phyloP scores from a whole-genome alignment of 2,113 vertebrate genomes.

The Notechis scutatus region DNA sequence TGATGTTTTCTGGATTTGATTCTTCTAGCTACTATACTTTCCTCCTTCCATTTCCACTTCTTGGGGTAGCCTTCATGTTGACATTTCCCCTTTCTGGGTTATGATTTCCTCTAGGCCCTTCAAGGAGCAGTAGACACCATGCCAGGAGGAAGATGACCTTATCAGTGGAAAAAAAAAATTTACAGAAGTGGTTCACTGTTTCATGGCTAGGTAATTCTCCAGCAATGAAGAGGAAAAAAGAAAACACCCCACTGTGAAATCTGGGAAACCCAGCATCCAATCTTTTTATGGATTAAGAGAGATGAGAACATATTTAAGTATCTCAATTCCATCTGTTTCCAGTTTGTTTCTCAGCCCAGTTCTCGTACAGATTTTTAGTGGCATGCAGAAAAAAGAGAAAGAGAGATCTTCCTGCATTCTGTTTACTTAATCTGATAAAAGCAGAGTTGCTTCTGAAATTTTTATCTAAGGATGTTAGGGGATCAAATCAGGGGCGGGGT shows the following conservation, averaged over 20 bases:
- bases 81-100: background rate
- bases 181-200: background rate
- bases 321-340: background rate
- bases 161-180: background rate
- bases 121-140: background rate
- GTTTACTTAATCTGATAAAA: background rate
- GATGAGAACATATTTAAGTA: background rate
- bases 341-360: background rate
- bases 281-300: background rate
- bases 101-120: slow-evolving; percentile 32
- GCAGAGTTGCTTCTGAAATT: background rate
- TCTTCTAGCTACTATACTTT: background rate
- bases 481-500: no score
- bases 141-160: background rate
- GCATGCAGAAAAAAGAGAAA: background rate
- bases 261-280: background rate
- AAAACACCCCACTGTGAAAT: background rate
- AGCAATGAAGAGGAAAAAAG: background rate
- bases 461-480: background rate
- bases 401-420: background rate
- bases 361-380: background rate
- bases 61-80: background rate
- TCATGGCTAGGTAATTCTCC: background rate
- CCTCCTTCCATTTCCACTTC: background rate
- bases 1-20: background rate